Evolutionary conservation across 2,888 invertebrate genomes (phyloP), one percentile per base, ranked within the genome.

Genomic region (Anthophora plumipes): DNA sequence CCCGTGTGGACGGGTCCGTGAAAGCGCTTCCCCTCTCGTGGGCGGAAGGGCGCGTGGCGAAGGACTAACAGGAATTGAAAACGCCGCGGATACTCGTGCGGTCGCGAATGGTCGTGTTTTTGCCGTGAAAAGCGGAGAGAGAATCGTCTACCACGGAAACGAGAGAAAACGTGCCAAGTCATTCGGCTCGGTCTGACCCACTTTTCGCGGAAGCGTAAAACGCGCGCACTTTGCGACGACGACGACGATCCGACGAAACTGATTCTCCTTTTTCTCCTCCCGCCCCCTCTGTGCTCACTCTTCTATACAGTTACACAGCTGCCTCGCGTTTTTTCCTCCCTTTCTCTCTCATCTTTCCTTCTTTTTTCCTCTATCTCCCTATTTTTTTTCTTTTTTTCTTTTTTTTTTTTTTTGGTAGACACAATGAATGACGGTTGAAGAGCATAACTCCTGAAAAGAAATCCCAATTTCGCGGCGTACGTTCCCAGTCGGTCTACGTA

Each of bases 181-280:
- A 88, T 88, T 85, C 82, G 82, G 77, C 83, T 80, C 68, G 78
- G 52, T 79, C 84, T 90, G 90, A 90, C 89, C 90, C 82, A 90
- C 83, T 90, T 90, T 81, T 74, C 52, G 73, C 63, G 79, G 78
- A 73, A 77, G 80, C 68, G 82, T 77, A 79, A 78, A 85, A 77
- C 83, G 80, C 76, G 76, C 75, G 77, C 73, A 75, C 73, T 81
- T 79, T 77, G 77, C 68, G 69, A 74, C 68, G 72, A 31, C 31
- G 31, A 31, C 31, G 31, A 72, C 84, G 66, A 80, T 77, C 74
- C 80, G 54, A 69, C 76, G 72, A 67, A 72, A 85, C 86, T 85
- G 77, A 87, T 80, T 87, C 78, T 82, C 68, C 70, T 70, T 31
- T 59, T 64, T 43, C 41, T 64, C 22, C 61, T 52, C 41, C 12